Evolutionary conservation across 2,888 invertebrate species (phyloP).

Genomic region (Cephus spinipes): DNA sequence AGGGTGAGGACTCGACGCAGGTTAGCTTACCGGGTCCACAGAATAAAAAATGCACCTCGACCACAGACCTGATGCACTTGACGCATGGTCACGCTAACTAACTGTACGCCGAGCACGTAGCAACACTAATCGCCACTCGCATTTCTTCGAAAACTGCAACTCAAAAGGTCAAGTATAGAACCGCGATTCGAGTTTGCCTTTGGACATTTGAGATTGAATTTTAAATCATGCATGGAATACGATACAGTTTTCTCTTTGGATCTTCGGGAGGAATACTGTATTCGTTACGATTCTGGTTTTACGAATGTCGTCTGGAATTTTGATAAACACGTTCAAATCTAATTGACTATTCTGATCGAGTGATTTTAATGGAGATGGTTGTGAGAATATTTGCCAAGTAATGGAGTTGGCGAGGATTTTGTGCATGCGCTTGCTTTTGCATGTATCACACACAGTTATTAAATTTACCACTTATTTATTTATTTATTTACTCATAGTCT

Average conservation of each 20-base stretch:
- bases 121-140: slow-evolving; percentile 40
- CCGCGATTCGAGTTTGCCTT: neutral
- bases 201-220: neutral
- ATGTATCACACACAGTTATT: neutral
- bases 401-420: neutral
- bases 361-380: neutral
- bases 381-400: neutral
- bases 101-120: slow-evolving; percentile 49
- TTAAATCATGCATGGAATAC: neutral
- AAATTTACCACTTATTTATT: neutral
- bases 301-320: neutral
- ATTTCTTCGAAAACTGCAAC: slow-evolving; percentile 30
- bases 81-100: slow-evolving; percentile 54
- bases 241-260: neutral
- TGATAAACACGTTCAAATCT: neutral
- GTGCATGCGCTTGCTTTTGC: neutral
- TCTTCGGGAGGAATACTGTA: neutral
- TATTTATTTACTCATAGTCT: neutral
- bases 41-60: slow-evolving; percentile 41
- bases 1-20: slow-evolving; percentile 65
- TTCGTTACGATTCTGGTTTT: neutral
- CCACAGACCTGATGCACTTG: slow-evolving; percentile 39
- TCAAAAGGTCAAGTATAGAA: slow-evolving; percentile 63
- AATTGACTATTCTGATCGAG: neutral
- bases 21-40: slow-evolving; percentile 60